Conservation (phyloP, 2,888 invertebrate genomes). For the Pammene aurita region DNA sequence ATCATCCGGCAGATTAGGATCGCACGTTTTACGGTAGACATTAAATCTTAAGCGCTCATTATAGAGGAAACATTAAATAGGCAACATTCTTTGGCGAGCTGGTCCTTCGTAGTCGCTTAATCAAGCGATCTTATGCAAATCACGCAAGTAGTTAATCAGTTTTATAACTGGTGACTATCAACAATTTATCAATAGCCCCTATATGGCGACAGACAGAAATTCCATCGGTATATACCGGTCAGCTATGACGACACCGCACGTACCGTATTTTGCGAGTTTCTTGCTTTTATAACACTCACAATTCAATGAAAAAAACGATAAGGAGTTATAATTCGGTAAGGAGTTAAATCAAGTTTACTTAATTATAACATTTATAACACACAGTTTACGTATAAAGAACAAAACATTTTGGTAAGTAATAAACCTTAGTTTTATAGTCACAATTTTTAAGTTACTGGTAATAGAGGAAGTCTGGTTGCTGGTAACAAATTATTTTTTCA, state of each 20-base stretch:
- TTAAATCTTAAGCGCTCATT: slow-evolving; percentile 61
- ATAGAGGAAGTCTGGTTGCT: too few relatives aligned
- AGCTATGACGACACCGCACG: slow-evolving; percentile 54
- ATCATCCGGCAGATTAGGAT: slow-evolving; percentile 61
- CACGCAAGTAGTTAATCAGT: slow-evolving; percentile 67
- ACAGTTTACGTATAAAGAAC: too few relatives aligned
- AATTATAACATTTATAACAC: too few relatives aligned
- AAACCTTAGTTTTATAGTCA: too few relatives aligned
- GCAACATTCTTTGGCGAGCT: slow-evolving; percentile 63
- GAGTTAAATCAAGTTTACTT: too few relatives aligned
- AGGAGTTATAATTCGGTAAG: too few relatives aligned
- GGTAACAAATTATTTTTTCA: not conserved
- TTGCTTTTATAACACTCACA: slow-evolving; percentile 47
- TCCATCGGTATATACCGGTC: slow-evolving; percentile 57
- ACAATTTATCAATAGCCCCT: slow-evolving; percentile 66
- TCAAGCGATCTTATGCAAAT: slow-evolving; percentile 75
- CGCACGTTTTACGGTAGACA: slow-evolving; percentile 60
- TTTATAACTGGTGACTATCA: slow-evolving; percentile 65
- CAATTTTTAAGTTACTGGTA: too few relatives aligned
- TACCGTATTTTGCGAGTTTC: slow-evolving; percentile 60
- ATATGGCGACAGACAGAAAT: slow-evolving; percentile 60
- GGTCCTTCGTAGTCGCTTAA: slow-evolving; percentile 60
- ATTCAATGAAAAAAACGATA: too few relatives aligned
- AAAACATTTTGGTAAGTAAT: too few relatives aligned
- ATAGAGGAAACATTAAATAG: slow-evolving; percentile 69